Evolutionary conservation across 1,140 invertebrate genomes (phyloP).

Genomic region (Ectropis grisescens): DNA sequence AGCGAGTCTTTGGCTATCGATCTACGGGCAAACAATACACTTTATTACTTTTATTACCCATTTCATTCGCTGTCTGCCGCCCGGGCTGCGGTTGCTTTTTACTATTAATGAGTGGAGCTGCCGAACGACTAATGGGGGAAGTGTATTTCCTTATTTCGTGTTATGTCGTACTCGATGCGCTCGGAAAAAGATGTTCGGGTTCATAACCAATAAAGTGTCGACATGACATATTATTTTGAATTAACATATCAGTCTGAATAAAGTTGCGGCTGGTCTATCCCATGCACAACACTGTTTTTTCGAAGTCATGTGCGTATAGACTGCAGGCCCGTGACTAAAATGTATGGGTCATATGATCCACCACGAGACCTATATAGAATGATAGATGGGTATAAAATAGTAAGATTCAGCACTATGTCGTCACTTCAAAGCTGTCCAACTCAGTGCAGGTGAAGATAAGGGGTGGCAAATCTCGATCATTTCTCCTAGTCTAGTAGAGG

Average conservation of each 20-base stretch:
- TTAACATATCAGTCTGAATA: not conserved
- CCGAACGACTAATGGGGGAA: constrained; percentile 1
- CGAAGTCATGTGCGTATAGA: no score
- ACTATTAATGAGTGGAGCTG: constrained; percentile 23
- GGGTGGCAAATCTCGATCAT: no score
- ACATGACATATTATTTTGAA: not conserved
- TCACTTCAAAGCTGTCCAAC: no score
- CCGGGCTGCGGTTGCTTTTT: constrained; percentile 23
- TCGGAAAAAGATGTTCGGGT: not conserved
- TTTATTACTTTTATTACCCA: constrained; percentile 53
- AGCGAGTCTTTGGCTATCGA: constrained; percentile 47
- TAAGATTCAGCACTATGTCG: no score
- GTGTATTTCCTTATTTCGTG: constrained; percentile 2
- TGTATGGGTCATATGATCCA: no score
- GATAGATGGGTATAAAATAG: no score
- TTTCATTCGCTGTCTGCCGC: constrained; percentile 27
- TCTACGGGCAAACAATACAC: constrained; percentile 49
- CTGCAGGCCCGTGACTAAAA: no score
- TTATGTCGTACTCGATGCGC: not conserved
- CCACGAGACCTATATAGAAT: no score
- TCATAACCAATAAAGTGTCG: no score
- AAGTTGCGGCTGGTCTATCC: not conserved
- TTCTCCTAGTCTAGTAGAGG: no score
- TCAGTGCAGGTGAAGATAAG: no score
- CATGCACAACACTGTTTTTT: no score